Evolutionary conservation across 1,140 invertebrate genomes (phyloP).

Genomic region (Polypedilum pembai): DNA sequence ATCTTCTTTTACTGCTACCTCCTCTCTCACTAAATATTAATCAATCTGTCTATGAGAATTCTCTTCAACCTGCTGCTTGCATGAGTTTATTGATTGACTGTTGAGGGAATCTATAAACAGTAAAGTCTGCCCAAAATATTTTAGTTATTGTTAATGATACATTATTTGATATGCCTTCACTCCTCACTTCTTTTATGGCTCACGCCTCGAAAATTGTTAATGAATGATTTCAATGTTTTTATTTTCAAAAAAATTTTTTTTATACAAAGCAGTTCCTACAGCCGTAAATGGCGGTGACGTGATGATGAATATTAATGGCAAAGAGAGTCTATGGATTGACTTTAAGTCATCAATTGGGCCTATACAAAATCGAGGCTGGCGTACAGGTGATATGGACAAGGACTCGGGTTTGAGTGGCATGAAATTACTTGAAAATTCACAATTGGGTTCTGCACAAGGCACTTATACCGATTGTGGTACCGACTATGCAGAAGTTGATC

Average conservation of each 20-base stretch:
- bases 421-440: slow-evolving; percentile 54
- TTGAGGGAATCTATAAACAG: neutral
- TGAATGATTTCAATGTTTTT: slow-evolving; percentile 29
- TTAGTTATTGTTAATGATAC: slow-evolving; percentile 5
- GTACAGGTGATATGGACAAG: slow-evolving; percentile 58
- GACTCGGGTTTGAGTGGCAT: slow-evolving; percentile 50
- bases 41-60: slow-evolving; percentile 8
- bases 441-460: slow-evolving; percentile 45
- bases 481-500: slow-evolving; percentile 72
- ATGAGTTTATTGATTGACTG: neutral
- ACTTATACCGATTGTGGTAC: slow-evolving; percentile 50
- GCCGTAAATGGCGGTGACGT: slow-evolving; percentile 56
- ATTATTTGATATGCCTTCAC: neutral
- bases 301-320: slow-evolving; percentile 58
- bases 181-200: neutral
- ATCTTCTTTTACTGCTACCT: neutral
- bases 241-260: neutral
- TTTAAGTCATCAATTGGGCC: slow-evolving; percentile 11
- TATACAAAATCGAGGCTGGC: slow-evolving; percentile 51
- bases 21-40: slow-evolving; percentile 13
- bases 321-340: slow-evolving; percentile 69
- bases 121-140: neutral
- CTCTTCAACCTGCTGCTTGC: neutral
- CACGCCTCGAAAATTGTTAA: neutral
- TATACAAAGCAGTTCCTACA: slow-evolving; percentile 32